Conservation (phyloP, 2,113 vertebrate genomes). For the Stigmatopora nigra region DNA sequence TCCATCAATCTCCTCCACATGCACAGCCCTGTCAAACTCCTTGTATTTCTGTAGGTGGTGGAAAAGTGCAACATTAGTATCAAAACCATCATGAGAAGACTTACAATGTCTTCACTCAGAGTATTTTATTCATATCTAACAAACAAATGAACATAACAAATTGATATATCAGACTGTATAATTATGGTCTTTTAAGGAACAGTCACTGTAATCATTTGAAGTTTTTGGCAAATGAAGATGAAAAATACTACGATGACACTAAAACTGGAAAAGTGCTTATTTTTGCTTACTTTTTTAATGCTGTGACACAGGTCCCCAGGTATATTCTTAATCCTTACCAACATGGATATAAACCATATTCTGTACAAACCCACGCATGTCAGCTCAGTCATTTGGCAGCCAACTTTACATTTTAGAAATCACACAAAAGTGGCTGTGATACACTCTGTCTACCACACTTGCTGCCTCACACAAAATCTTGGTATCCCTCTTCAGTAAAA, state of each 20-base stretch:
- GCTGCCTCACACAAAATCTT: constrained; percentile 33
- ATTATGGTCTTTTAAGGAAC: background rate
- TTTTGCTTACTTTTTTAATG: background rate
- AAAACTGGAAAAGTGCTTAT: background rate
- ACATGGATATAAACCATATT: constrained; percentile 9
- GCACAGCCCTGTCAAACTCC: constrained; percentile 89
- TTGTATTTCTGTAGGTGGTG: constrained; percentile 87
- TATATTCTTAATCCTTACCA: constrained; percentile 17
- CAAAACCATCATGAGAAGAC: background rate
- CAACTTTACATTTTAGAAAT: constrained; percentile 23
- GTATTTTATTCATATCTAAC: constrained; percentile 1
- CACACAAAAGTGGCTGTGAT: constrained; percentile 26
- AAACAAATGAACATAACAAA: background rate
- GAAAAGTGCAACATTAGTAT: constrained; percentile 12
- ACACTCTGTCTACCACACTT: constrained; percentile 22
- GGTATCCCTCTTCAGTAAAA: constrained; percentile 27
- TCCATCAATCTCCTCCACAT: constrained; percentile 92
- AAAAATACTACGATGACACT: background rate
- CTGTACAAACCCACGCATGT: constrained; percentile 22
- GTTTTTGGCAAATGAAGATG: background rate
- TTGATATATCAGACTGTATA: background rate
- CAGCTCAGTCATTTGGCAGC: constrained; percentile 20
- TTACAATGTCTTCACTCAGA: background rate
- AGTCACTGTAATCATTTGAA: background rate
- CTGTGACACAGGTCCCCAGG: background rate